Conservation (phyloP, 2,888 invertebrate genomes). For the Tipula vernalis region DNA sequence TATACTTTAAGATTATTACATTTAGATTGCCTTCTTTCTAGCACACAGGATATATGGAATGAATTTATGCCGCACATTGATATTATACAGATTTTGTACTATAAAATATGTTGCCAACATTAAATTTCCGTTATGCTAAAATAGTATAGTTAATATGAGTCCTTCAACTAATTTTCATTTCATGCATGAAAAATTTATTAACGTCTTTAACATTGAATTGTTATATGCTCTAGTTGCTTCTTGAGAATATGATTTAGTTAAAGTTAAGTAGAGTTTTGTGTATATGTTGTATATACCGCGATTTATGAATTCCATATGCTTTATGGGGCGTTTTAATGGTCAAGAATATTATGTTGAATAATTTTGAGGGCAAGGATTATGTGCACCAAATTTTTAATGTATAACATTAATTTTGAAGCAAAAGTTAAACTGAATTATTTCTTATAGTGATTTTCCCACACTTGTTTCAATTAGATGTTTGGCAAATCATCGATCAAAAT, state of each 20-base stretch:
- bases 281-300: background rate
- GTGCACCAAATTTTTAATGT: background rate
- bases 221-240: background rate
- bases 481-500: background rate
- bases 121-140: conserved; percentile 4
- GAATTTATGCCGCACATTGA: background rate
- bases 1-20: background rate
- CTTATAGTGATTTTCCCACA: background rate
- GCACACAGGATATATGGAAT: background rate
- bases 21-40: background rate
- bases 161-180: conserved; percentile 4
- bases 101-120: background rate
- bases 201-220: background rate
- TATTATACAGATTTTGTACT: background rate
- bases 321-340: background rate
- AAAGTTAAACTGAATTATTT: too few species aligned
- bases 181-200: background rate
- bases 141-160: background rate
- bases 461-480: background rate
- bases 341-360: background rate
- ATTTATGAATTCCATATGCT: background rate
- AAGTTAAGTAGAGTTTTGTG: background rate
- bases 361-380: background rate
- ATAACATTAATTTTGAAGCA: background rate
- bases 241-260: background rate